These are phyloP conservation scores for Argyrosomus regius DNA, from an alignment of 2,797 vertebrate genomes.

Conservation along the genomic window DNA sequence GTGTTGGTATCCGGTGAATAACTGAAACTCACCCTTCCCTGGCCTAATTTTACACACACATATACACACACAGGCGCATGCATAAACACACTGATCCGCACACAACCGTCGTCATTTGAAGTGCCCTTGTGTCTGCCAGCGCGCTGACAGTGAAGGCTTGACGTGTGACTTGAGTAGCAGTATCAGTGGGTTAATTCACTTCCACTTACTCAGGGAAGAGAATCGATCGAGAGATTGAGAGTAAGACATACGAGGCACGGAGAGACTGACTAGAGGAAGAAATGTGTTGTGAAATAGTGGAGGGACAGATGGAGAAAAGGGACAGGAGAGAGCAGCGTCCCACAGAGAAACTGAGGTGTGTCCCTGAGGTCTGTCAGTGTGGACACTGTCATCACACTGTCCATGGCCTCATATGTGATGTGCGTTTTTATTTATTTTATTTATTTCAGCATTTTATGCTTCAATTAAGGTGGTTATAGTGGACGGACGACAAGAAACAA, in stretches of 20 bases:
- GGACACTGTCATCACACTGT: background rate
- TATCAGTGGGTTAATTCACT: conserved; percentile 7
- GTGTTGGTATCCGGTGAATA: conserved; percentile 49
- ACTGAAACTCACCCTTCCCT: conserved; percentile 45
- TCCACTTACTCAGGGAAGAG: background rate
- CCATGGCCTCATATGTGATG: background rate
- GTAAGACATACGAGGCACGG: background rate
- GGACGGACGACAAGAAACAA: background rate
- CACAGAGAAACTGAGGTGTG: background rate
- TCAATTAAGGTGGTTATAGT: background rate
- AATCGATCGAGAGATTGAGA: background rate
- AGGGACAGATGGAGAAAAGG: conserved; percentile 23
- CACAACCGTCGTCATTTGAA: background rate
- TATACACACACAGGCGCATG: background rate
- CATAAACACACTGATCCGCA: conserved; percentile 11
- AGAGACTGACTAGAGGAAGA: background rate
- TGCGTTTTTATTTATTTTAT: background rate
- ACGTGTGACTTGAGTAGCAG: conserved; percentile 7
- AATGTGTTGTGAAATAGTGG: conserved; percentile 11
- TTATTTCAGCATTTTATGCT: background rate
- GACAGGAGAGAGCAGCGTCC: background rate
- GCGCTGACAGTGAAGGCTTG: background rate
- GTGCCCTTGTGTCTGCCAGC: conserved; percentile 9
- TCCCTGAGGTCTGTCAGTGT: conserved; percentile 7
- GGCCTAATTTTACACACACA: conserved; percentile 52